Evolutionary conservation across 2,797 vertebrate species (phyloP).

Genomic region (Acanthurus tractus): DNA sequence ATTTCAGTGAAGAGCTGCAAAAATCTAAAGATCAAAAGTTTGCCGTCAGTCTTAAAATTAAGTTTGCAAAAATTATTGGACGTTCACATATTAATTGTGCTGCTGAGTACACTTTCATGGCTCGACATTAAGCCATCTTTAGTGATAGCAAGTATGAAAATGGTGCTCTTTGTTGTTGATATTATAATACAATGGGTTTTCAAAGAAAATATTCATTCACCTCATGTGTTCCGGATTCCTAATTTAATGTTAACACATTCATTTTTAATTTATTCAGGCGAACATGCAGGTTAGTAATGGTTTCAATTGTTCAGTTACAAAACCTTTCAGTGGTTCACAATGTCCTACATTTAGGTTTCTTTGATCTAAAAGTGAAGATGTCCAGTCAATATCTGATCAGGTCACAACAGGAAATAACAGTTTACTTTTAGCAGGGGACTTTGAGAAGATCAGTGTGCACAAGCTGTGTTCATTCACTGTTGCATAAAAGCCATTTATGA

Average conservation of each 20-base stretch:
- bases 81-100: constrained; percentile 31
- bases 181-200: neutral
- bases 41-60: constrained; percentile 41
- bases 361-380: constrained; percentile 5
- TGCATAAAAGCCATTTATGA: neutral
- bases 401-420: neutral
- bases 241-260: no score
- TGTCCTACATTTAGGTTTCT: constrained; percentile 5
- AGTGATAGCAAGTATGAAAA: neutral
- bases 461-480: neutral
- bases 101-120: constrained; percentile 60
- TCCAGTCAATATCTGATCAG: neutral
- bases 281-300: neutral
- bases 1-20: constrained; percentile 62
- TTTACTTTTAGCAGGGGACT: neutral
- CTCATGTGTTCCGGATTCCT: no score
- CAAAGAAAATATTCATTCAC: neutral
- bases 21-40: constrained; percentile 60
- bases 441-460: neutral
- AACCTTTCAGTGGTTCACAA: neutral
- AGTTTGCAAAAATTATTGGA: constrained; percentile 34
- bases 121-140: constrained; percentile 69
- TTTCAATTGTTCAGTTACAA: neutral
- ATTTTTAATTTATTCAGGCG: no score
- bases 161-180: neutral